Evolutionary conservation across 1,140 invertebrate species (phyloP).

Genomic region (Pseudachorutes palmiensis): DNA sequence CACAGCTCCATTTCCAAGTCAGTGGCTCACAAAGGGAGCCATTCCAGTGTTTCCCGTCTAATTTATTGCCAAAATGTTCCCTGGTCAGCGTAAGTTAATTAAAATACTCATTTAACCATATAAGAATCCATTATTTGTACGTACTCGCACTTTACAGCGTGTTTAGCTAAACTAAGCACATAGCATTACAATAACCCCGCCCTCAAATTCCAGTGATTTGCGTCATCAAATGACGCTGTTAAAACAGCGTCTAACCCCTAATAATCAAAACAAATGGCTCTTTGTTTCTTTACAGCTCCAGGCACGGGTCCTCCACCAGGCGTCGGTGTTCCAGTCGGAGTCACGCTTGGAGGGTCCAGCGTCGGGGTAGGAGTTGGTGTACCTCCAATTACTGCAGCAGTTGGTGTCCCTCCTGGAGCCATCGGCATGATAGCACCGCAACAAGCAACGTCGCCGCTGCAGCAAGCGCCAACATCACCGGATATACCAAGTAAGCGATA

Average conservation of each 20-base stretch:
- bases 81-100: constrained; percentile 21
- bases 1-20: neutral
- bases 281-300: constrained; percentile 40
- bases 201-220: too few relatives aligned
- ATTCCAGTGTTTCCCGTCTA: neutral
- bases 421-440: constrained; percentile 43
- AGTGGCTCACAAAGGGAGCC: neutral
- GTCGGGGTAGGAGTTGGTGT: constrained; percentile 42
- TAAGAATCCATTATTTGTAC: neutral
- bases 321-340: constrained; percentile 30
- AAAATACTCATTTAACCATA: constrained; percentile 6
- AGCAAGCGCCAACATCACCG: constrained; percentile 44
- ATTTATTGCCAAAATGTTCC: constrained; percentile 12
- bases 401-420: constrained; percentile 42
- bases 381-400: constrained; percentile 41
- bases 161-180: too few relatives aligned
- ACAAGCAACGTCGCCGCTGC: constrained; percentile 48
- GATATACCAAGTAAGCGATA: constrained; percentile 45
- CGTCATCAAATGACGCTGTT: too few relatives aligned
- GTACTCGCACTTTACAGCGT: too few relatives aligned
- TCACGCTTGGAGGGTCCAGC: neutral
- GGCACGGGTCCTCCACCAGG: constrained; percentile 41
- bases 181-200: too few relatives aligned
- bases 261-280: too few relatives aligned
- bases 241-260: too few relatives aligned